A percentile compares a stretch with the other conserved stretches of the same genome.
phyloP scores from a whole-genome alignment of 2,797 vertebrate species.

The Rallus crepitans region DNA sequence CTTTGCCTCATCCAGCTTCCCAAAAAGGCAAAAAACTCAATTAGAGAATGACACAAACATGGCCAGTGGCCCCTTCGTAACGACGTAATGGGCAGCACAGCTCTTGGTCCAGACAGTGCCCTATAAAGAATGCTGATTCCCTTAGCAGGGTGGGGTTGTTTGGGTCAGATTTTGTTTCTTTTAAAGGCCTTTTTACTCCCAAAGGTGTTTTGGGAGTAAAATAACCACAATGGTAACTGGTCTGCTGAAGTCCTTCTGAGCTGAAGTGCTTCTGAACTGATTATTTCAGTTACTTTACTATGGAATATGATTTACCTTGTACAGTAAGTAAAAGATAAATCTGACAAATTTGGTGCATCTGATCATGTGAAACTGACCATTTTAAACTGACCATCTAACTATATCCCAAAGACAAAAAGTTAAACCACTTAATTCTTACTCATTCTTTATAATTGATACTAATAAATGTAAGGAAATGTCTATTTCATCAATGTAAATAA shows the following conservation, averaged over 20 bases:
- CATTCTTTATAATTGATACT: neutral
- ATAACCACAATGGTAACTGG: neutral
- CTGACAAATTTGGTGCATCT: neutral
- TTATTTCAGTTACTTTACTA: neutral
- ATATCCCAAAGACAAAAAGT: neutral
- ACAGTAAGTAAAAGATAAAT: neutral
- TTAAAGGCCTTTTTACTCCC: neutral
- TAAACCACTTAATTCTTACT: neutral
- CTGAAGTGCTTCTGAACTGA: neutral
- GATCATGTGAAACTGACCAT: neutral
- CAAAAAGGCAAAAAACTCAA: neutral
- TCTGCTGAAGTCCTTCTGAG: neutral
- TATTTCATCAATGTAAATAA: neutral
- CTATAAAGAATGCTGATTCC: neutral
- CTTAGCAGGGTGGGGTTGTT: neutral
- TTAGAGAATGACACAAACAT: neutral
- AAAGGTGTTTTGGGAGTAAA: neutral
- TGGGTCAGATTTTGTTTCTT: neutral
- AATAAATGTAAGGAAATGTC: neutral
- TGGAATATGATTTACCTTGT: neutral
- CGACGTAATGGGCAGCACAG: accelerated
- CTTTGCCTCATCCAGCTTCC: neutral
- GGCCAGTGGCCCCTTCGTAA: neutral
- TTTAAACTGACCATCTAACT: neutral
- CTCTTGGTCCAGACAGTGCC: accelerated